These are phyloP conservation scores for Idaea straminata DNA, from an alignment of 2,888 invertebrate species.

Conservation along the genomic window DNA sequence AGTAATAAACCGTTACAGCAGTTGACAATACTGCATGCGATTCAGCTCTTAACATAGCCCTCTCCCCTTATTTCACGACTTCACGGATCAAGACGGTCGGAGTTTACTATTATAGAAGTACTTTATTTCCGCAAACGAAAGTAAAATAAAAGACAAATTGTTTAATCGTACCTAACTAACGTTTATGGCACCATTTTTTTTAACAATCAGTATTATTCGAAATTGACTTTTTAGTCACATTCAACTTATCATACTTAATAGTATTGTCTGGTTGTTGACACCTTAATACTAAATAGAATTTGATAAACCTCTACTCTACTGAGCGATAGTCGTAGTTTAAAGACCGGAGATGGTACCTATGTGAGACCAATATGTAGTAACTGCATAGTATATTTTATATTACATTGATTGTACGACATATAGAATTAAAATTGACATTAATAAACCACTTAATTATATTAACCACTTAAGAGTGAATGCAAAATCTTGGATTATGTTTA, in stretches of 20 bases:
- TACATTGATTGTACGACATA: background rate
- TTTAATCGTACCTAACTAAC: slow-evolving; percentile 1
- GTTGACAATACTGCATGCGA: background rate
- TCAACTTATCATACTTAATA: background rate
- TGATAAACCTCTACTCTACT: background rate
- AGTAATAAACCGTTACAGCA: background rate
- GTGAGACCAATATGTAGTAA: slow-evolving; percentile 1
- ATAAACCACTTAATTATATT: slow-evolving; percentile 5
- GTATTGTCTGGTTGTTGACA: background rate
- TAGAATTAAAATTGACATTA: background rate
- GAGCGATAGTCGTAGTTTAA: background rate
- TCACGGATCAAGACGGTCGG: background rate
- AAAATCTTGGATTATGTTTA: background rate
- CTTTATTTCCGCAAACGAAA: background rate
- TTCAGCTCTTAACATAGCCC: background rate
- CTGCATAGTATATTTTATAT: background rate
- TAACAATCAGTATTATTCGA: slow-evolving; percentile 5
- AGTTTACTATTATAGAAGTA: background rate
- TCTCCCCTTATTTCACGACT: background rate
- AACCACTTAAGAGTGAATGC: background rate
- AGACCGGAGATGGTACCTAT: background rate
- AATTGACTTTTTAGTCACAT: slow-evolving; percentile 1
- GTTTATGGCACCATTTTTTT: slow-evolving; percentile 5
- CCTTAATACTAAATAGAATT: background rate
- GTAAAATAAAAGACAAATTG: background rate